Evolutionary conservation across 2,113 vertebrate genomes (phyloP).

Genomic region (Neotoma lepida): DNA sequence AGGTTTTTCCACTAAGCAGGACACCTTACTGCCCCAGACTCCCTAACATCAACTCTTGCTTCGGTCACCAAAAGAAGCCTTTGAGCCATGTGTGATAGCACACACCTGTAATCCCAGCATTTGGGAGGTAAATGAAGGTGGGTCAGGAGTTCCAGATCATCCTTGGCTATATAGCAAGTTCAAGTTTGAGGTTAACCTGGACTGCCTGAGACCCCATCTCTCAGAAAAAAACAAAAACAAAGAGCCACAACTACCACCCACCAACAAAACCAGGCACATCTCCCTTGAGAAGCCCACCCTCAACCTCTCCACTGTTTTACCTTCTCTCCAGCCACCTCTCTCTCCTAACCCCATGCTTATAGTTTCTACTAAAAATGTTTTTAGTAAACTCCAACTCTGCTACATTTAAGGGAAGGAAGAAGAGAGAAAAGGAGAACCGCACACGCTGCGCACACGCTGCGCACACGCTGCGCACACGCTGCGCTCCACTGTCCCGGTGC

Average conservation of each 20-base stretch:
- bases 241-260: background rate
- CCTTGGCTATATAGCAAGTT: background rate
- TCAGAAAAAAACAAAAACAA: no score
- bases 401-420: background rate
- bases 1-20: background rate
- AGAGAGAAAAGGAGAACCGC: rapidly evolving
- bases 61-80: no score
- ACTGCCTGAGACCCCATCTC: background rate
- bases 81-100: background rate
- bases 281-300: background rate
- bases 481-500: background rate
- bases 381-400: background rate
- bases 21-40: background rate
- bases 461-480: no score
- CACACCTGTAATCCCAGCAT: background rate
- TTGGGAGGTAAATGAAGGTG: background rate
- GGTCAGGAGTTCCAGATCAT: background rate
- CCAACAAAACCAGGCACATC: background rate
- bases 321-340: background rate
- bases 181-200: background rate
- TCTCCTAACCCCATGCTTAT: background rate
- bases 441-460: no score
- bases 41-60: background rate
- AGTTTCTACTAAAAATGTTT: background rate
- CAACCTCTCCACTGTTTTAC: no score